phyloP scores from a whole-genome alignment of 2,113 vertebrate genomes.

The Melanerpes formicivorus region DNA sequence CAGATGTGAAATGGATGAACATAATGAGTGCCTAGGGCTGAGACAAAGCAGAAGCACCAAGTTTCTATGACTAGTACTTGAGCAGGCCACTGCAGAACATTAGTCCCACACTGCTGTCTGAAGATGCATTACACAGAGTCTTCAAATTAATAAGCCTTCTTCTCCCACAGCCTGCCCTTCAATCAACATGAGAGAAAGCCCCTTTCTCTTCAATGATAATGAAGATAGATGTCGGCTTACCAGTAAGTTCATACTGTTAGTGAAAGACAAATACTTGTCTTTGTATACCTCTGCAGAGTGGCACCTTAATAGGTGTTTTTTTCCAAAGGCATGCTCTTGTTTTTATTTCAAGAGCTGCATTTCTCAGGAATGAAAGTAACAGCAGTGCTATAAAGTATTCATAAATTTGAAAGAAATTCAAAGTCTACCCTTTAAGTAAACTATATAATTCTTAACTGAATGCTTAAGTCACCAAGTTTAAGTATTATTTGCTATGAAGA shows the following conservation, averaged over 20 bases:
- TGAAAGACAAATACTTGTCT: background rate
- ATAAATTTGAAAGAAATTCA: background rate
- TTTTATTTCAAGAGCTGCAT: background rate
- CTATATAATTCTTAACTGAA: background rate
- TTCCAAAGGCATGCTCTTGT: background rate
- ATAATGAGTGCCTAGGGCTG: fast-evolving
- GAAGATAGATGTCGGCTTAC: background rate
- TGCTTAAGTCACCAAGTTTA: background rate
- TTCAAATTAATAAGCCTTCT: background rate
- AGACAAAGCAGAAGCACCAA: background rate
- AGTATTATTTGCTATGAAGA: background rate
- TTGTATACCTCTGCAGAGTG: background rate
- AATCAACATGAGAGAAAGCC: fast-evolving
- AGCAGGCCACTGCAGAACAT: background rate
- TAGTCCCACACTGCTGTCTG: background rate
- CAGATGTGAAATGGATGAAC: background rate
- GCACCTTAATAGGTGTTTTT: background rate
- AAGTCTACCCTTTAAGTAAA: background rate
- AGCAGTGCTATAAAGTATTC: background rate
- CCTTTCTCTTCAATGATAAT: background rate
- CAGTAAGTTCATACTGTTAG: background rate
- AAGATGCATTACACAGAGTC: background rate
- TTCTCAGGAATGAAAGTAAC: background rate
- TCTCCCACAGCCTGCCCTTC: background rate
- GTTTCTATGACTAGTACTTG: background rate